Evolutionary conservation across 2,888 invertebrate genomes (phyloP), one percentile per base, ranked within the genome.

Genomic region (Spodoptera littoralis): DNA sequence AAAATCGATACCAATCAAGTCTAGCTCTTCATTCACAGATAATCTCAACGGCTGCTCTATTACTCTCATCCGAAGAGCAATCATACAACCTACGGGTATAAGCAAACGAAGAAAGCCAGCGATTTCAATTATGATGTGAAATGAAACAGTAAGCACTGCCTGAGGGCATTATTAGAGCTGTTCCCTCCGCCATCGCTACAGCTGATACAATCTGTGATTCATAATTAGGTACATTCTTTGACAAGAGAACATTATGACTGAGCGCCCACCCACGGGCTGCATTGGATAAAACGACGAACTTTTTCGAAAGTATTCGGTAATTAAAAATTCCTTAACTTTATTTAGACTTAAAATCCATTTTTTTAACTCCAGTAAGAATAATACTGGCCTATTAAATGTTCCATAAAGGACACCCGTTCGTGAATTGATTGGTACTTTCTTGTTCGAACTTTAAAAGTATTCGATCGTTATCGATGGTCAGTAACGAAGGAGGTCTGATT

Each of bases 141-240:
- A 79, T 79, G 67, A 71, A 81, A 79, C 80, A 73, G 77, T 70
- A 68, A 72, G 71, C 66, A 53, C 12, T n/a, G 70, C 77, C 52
- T 12, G 52, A 13, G 58, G 76, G 72, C 67, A 56, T 68, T 70
- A 73, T 80, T 75, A 78, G 70, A 66, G 65, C 64, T 48, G 72
- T 55, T 74, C 70, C 11, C 53, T 51, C 42, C 58, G 71, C 71
- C 65, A 66, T 36, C 36, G 56, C 76, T 71, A 80, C 81, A 76
- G 70, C 68, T 79, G 87, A 87, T 87, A 86, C 77, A 68, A 87
- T 87, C 87, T 77, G 73, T 80, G 76, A 80, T 73, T 79, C 74
- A 82, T 84, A 85, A 87, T 85, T 85, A 85, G 79, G 65, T 80
- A 78, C 73, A 79, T 81, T 81, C 82, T 76, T 75, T 68, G 57